Conservation (phyloP, 2,797 vertebrate species). For the Acanthurus leucopareius region DNA sequence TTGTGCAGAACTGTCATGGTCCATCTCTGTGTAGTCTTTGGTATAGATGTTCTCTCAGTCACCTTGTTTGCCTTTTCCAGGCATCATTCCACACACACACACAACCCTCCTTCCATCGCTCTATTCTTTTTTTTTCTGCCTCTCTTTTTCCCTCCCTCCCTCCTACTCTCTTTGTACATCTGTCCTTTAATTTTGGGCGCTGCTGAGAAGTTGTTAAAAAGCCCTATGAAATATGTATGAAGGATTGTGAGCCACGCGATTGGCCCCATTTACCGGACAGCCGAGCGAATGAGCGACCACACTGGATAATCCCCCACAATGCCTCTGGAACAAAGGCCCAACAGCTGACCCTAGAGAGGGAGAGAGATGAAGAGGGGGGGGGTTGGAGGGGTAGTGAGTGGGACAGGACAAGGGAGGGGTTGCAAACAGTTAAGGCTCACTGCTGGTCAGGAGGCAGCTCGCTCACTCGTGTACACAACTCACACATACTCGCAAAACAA, state of each 20-base stretch:
- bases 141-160: constrained; percentile 72
- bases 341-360: constrained; percentile 99
- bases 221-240: constrained; percentile 86
- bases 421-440: constrained; percentile 94
- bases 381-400: too few species aligned
- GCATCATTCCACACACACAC: constrained; percentile 13
- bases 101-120: constrained; percentile 14
- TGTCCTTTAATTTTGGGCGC: constrained; percentile 85
- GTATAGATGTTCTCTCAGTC: constrained; percentile 33
- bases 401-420: constrained; percentile 49
- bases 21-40: too few species aligned
- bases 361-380: constrained; percentile 18
- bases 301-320: constrained; percentile 99
- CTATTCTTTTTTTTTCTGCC: constrained; percentile 43
- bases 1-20: too few species aligned
- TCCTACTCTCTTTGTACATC: constrained; percentile 80
- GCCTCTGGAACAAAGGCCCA: constrained; percentile 98
- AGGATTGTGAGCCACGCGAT: constrained; percentile 93
- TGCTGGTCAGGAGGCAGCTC: constrained; percentile 89
- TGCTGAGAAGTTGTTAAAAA: constrained; percentile 84
- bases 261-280: constrained; percentile 95
- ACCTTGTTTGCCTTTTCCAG: constrained; percentile 64
- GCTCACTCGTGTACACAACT: constrained; percentile 78
- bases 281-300: constrained; percentile 91
- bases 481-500: constrained; percentile 89